These are phyloP conservation scores for Mechanitis mazaeus DNA, from an alignment of 2,888 invertebrate species.

Conservation along the genomic window DNA sequence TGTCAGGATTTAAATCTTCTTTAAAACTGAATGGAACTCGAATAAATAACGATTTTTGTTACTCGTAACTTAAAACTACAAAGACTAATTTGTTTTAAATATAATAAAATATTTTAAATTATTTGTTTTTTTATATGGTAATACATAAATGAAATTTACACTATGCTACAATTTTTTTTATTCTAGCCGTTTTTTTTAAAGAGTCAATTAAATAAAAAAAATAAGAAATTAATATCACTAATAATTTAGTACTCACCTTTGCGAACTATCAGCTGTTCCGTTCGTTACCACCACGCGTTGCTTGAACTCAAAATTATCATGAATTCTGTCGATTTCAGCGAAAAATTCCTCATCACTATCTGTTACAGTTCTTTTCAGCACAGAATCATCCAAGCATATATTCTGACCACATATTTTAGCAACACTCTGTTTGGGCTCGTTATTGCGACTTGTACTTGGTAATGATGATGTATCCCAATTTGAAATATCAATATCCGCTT, in stretches of 20 bases:
- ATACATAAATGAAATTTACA: no score
- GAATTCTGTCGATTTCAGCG: conserved; percentile 47
- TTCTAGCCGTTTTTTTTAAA: no score
- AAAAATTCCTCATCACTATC: conserved; percentile 64
- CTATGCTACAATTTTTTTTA: no score
- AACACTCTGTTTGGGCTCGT: conserved; percentile 42
- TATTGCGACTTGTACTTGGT: conserved; percentile 54
- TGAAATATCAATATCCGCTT: conserved; percentile 49
- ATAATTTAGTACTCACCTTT: conserved; percentile 8
- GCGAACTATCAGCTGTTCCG: conserved; percentile 22
- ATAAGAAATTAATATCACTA: no score
- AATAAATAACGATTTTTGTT: no score
- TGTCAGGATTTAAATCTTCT: no score
- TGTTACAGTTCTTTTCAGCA: conserved; percentile 48
- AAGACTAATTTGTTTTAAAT: background rate
- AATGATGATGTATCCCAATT: conserved; percentile 49
- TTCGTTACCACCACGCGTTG: conserved; percentile 53
- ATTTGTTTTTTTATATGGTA: no score
- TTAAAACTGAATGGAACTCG: no score
- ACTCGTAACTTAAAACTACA: background rate
- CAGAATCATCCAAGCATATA: conserved; percentile 66
- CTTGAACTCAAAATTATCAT: conserved; percentile 39
- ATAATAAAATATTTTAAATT: no score
- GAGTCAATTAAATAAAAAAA: no score
- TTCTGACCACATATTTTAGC: conserved; percentile 70